Conservation (phyloP, 2,888 invertebrate species). For the Drosophila robusta region DNA sequence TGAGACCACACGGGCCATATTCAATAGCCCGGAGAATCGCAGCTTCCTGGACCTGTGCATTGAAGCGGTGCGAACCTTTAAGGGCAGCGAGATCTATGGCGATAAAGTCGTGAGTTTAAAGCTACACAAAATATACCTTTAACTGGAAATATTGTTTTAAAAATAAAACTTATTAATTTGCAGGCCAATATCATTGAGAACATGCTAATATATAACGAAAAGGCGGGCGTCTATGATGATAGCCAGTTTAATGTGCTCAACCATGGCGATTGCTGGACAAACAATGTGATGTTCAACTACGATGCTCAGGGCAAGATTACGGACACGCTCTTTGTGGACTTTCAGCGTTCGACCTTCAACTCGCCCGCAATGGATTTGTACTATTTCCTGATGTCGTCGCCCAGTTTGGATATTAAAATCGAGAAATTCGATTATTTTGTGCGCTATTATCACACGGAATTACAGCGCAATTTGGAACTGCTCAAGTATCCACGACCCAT, state of each 20-base stretch:
- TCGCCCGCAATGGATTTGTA: conserved; percentile 76
- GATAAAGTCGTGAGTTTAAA: conserved; percentile 44
- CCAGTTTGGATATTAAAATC: conserved; percentile 74
- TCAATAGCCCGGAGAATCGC: not conserved
- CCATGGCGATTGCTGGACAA: conserved; percentile 83
- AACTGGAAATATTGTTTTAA: not conserved
- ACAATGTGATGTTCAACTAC: conserved; percentile 79
- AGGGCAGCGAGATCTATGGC: conserved; percentile 31
- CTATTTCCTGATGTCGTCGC: conserved; percentile 78
- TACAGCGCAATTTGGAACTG: conserved; percentile 64
- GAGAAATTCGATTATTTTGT: conserved; percentile 82
- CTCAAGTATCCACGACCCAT: conserved; percentile 65
- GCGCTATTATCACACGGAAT: conserved; percentile 75
- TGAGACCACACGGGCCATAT: conserved; percentile 11
- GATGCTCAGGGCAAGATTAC: conserved; percentile 50
- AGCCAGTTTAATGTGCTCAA: conserved; percentile 69
- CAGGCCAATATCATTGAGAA: conserved; percentile 18
- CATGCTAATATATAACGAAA: not conserved
- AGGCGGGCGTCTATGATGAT: conserved; percentile 42
- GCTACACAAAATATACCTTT: not conserved
- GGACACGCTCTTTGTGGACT: conserved; percentile 75
- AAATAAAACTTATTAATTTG: not conserved
- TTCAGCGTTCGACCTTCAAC: conserved; percentile 71
- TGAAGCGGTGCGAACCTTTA: conserved; percentile 4
- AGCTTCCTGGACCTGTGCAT: not conserved